phyloP scores from a whole-genome alignment of 2,113 vertebrate species.

The Ptyas mucosa region DNA sequence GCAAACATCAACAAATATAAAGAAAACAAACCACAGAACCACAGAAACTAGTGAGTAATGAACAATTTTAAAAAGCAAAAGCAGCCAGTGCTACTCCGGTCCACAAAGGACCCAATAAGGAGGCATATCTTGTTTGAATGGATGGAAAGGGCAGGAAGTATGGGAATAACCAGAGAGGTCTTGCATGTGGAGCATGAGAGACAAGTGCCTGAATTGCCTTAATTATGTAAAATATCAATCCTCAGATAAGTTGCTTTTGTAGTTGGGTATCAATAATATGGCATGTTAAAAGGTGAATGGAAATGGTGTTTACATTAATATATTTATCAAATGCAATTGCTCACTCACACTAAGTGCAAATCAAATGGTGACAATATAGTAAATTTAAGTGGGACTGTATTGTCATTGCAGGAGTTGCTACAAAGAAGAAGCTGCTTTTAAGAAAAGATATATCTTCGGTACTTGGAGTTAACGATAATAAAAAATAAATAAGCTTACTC shows the following conservation, averaged over 20 bases:
- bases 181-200: not conserved
- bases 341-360: not conserved
- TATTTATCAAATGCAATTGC: not conserved
- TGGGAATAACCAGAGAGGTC: not conserved
- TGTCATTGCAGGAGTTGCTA: not conserved
- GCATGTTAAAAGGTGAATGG: not conserved
- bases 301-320: not conserved
- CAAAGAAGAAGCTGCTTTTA: not conserved
- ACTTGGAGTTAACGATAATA: not conserved
- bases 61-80: not conserved
- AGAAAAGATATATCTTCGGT: not conserved
- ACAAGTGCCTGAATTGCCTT: not conserved
- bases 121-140: not conserved
- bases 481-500: not conserved
- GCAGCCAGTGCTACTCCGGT: not conserved
- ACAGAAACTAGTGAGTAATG: not conserved
- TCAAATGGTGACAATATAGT: not conserved
- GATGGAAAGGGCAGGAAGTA: not conserved
- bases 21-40: not conserved
- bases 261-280: not conserved
- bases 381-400: not conserved
- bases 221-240: not conserved
- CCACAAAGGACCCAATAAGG: not conserved
- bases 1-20: not conserved
- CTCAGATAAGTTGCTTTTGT: not conserved